phyloP scores from a whole-genome alignment of 23 tunicate genomes.

The Halocynthia aurantium region DNA sequence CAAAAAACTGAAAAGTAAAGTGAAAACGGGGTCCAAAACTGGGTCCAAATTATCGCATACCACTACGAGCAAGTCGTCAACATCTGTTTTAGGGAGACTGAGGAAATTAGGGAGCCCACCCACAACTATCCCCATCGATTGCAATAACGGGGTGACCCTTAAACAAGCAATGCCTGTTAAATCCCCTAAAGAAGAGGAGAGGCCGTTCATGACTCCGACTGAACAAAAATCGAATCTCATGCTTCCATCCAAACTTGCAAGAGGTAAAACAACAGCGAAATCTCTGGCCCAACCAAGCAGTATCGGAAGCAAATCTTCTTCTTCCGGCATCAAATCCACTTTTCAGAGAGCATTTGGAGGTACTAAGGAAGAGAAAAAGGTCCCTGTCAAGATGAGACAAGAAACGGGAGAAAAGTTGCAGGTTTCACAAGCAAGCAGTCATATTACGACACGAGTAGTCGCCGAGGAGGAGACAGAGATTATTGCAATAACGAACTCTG shows the following conservation, averaged over 20 bases:
- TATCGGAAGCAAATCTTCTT: background rate
- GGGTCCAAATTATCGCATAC: background rate
- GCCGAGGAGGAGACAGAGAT: constrained; percentile 5
- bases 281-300: background rate
- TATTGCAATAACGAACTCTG: background rate
- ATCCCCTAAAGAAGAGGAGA: constrained; percentile 37
- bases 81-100: constrained; percentile 62
- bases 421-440: background rate
- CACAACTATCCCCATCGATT: constrained; percentile 10
- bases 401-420: background rate
- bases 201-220: background rate
- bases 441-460: background rate
- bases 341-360: constrained; percentile 10
- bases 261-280: too few relatives aligned
- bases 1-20: constrained; percentile 5
- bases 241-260: background rate
- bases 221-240: too few relatives aligned
- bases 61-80: background rate
- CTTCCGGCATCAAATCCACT: constrained; percentile 6
- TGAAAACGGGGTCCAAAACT: constrained; percentile 22
- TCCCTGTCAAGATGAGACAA: background rate
- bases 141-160: constrained; percentile 4
- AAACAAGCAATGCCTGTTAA: constrained; percentile 22
- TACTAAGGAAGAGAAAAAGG: constrained; percentile 5
- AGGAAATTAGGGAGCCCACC: constrained; percentile 37